Percentiles rank a stretch among this genome's conserved stretches.
Evolutionary conservation across 2,797 vertebrate genomes (phyloP).

Genomic region (Enteromius mattozi): DNA sequence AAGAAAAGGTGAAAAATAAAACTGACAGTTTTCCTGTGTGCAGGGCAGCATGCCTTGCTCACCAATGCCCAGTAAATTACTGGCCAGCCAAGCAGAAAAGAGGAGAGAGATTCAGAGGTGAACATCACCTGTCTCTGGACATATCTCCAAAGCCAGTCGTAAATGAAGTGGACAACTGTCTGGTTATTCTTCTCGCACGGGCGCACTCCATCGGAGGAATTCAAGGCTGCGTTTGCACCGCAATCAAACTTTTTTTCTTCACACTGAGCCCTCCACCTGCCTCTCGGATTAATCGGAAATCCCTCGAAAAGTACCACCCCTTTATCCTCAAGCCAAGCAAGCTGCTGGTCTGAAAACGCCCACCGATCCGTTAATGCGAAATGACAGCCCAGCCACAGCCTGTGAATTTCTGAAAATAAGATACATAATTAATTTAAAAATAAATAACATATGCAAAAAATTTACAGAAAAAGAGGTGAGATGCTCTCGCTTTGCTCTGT

Average conservation of each 20-base stretch:
- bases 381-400: neutral
- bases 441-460: neutral
- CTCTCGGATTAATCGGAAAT: conserved; percentile 69
- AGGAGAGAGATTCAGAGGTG: conserved; percentile 75
- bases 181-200: conserved; percentile 58
- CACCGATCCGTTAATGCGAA: conserved; percentile 12
- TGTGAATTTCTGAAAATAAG: neutral
- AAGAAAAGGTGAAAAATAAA: conserved; percentile 69
- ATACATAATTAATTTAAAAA: neutral
- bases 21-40: conserved; percentile 75
- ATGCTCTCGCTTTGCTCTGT: neutral
- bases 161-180: conserved; percentile 66
- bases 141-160: conserved; percentile 63
- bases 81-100: conserved; percentile 81
- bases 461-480: neutral
- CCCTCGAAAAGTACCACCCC: conserved; percentile 39
- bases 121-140: conserved; percentile 71
- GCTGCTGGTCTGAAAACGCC: conserved; percentile 5
- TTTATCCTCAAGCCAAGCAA: conserved; percentile 58
- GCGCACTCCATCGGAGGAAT: conserved; percentile 37
- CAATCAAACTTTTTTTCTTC: conserved; percentile 51
- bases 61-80: conserved; percentile 80
- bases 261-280: conserved; percentile 51
- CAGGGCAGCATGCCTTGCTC: conserved; percentile 73
- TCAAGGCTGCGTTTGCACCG: neutral